Percentiles rank a stretch among this genome's conserved stretches.
Conservation (phyloP, 2,888 invertebrate genomes). For the Nemotelus pantherinus region DNA sequence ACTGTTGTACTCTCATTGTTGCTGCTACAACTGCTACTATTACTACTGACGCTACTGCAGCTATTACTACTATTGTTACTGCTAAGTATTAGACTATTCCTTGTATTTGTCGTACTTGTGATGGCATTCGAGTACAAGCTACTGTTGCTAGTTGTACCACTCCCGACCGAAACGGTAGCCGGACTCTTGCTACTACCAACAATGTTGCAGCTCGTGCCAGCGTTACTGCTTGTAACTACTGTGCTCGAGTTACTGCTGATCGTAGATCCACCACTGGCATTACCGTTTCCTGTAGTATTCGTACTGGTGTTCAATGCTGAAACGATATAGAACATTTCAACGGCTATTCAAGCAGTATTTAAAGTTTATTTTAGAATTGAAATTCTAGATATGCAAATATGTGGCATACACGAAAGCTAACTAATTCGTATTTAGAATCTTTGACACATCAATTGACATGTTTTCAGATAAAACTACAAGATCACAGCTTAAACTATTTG, state of each 20-base stretch:
- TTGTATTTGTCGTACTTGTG: constrained; percentile 44
- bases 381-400: neutral
- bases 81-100: constrained; percentile 51
- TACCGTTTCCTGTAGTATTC: constrained; percentile 30
- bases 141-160: constrained; percentile 46
- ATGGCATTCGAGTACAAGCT: constrained; percentile 45
- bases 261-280: constrained; percentile 45
- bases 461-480: too few relatives aligned
- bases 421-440: too few relatives aligned
- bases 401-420: too few relatives aligned
- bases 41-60: constrained; percentile 54
- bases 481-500: too few relatives aligned
- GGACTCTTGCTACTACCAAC: constrained; percentile 48
- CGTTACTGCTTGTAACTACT: constrained; percentile 50
- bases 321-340: neutral
- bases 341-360: neutral
- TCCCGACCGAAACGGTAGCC: constrained; percentile 36
- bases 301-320: constrained; percentile 50
- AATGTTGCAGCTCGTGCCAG: constrained; percentile 50
- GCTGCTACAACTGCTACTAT: constrained; percentile 46
- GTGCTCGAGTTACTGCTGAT: constrained; percentile 26
- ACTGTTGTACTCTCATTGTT: constrained; percentile 49
- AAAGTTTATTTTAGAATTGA: constrained; percentile 8
- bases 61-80: constrained; percentile 55
- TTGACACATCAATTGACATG: too few relatives aligned